These are phyloP conservation scores for Aurelia coerulea DNA, from an alignment of 30 jellyfish, hydroid and myxozoan genomes.

Conservation along the genomic window DNA sequence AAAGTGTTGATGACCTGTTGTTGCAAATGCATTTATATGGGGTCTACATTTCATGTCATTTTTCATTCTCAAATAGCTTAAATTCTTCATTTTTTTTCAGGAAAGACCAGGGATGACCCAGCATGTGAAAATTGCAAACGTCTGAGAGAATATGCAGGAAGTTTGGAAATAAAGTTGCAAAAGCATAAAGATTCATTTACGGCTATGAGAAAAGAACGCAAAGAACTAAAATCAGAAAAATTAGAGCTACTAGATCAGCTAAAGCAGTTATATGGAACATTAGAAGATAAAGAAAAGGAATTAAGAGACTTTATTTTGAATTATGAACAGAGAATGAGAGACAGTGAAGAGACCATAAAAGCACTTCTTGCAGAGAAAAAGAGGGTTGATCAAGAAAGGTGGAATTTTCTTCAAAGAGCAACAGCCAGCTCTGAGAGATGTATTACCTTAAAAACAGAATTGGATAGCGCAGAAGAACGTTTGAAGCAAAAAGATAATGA, in stretches of 20 bases:
- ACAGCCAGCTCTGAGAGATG: conserved; percentile 76
- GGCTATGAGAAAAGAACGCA: conserved; percentile 54
- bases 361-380: conserved; percentile 72
- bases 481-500: conserved; percentile 41
- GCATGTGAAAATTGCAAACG: conserved; percentile 48
- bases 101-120: conserved; percentile 12
- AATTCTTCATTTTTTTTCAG: not conserved
- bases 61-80: no score
- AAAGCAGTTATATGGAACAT: conserved; percentile 74
- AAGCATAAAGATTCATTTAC: conserved; percentile 49
- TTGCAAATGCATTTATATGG: no score
- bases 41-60: no score
- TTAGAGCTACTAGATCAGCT: conserved; percentile 79
- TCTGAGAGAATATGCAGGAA: conserved; percentile 56
- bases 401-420: conserved; percentile 70
- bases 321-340: conserved; percentile 83
- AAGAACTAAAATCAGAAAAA: conserved; percentile 67
- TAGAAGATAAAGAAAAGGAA: conserved; percentile 84
- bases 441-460: conserved; percentile 63
- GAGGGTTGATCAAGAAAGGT: conserved; percentile 66
- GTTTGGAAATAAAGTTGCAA: conserved; percentile 61
- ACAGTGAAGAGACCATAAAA: conserved; percentile 69
- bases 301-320: conserved; percentile 74
- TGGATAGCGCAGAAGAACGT: conserved; percentile 52
- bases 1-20: no score